Percentiles rank a stretch among this genome's conserved stretches.
Evolutionary conservation across 2,888 invertebrate genomes (phyloP).

Genomic region (Mactromeris polynyma): DNA sequence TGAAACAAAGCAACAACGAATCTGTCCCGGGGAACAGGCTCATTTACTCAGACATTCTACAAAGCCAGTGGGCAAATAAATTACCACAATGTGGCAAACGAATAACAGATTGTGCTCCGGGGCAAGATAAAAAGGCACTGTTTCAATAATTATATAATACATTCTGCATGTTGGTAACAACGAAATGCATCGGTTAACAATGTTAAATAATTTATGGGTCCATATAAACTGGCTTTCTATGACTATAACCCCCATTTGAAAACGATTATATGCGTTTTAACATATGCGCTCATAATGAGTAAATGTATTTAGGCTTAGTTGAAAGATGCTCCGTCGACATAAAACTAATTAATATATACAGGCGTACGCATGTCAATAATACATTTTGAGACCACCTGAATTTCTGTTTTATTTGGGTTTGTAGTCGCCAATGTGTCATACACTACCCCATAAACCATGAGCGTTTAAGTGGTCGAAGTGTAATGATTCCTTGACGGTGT

Average conservation of each 20-base stretch:
- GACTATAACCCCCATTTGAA: slow-evolving; percentile 3
- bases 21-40: not conserved
- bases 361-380: not conserved
- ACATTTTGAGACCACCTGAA: not conserved
- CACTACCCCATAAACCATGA: no score
- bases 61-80: not conserved
- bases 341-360: not conserved
- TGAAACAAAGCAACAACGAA: no score
- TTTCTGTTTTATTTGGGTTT: not conserved
- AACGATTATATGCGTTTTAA: slow-evolving; percentile 16
- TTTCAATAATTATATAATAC: slow-evolving; percentile 5
- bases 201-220: slow-evolving; percentile 1
- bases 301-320: not conserved
- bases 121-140: not conserved
- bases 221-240: not conserved
- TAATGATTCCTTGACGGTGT: no score
- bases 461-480: no score
- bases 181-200: slow-evolving; percentile 2
- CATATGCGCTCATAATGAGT: not conserved
- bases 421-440: not conserved
- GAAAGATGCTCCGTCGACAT: not conserved
- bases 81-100: not conserved
- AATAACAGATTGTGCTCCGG: not conserved
- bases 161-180: slow-evolving; percentile 4
- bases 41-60: not conserved